phyloP scores from a whole-genome alignment of 2,113 vertebrate species.

The Tragulus kanchil region DNA sequence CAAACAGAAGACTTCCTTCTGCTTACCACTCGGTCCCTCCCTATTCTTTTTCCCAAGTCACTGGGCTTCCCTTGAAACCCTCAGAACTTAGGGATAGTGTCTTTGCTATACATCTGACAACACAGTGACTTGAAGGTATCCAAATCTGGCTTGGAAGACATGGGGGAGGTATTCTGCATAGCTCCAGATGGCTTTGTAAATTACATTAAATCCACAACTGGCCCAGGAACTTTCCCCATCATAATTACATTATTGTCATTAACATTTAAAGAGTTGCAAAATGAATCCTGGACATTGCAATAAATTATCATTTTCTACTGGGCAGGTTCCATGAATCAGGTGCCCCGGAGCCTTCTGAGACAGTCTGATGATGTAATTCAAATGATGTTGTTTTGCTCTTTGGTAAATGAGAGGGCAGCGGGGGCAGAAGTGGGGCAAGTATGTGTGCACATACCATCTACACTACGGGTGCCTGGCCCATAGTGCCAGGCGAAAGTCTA shows the following conservation, averaged over 20 bases:
- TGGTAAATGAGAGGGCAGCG: not conserved
- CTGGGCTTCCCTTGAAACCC: not conserved
- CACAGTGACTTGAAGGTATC: conserved; percentile 77
- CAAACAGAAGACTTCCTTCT: not conserved
- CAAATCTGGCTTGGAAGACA: conserved; percentile 71
- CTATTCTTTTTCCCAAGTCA: not conserved
- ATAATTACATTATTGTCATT: conserved; percentile 88
- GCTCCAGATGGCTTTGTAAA: conserved; percentile 88
- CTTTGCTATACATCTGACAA: conserved; percentile 69
- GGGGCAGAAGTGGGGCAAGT: not conserved
- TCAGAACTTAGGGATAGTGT: not conserved
- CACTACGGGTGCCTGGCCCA: not conserved
- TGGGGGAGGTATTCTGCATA: conserved; percentile 80
- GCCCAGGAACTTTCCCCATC: conserved; percentile 85
- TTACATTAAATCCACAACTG: conserved; percentile 86
- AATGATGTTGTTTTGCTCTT: conserved; percentile 37
- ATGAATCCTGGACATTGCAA: conserved; percentile 77
- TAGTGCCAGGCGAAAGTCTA: not conserved
- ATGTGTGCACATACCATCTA: not conserved
- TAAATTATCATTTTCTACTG: conserved; percentile 83
- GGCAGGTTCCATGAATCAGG: conserved; percentile 21
- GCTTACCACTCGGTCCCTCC: not conserved
- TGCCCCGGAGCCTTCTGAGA: conserved; percentile 40
- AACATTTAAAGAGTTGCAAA: conserved; percentile 86
- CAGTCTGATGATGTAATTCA: conserved; percentile 22